Evolutionary conservation across 2,113 vertebrate genomes (phyloP).

Genomic region (Pterocles gutturalis): DNA sequence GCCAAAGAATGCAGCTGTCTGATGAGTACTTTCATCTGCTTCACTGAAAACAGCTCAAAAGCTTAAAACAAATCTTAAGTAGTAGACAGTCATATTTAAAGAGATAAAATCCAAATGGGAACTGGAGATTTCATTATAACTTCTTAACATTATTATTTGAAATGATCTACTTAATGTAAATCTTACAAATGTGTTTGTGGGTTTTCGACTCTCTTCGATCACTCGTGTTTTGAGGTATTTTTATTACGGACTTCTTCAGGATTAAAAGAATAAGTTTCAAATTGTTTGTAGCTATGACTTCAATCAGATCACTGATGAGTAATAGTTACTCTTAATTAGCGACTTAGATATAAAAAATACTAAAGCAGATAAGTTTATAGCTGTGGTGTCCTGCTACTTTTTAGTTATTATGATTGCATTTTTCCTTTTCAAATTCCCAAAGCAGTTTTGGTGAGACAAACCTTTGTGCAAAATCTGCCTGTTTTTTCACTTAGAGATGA

Average conservation of each 20-base stretch:
- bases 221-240: not conserved
- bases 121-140: not conserved
- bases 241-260: not conserved
- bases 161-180: not conserved
- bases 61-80: not conserved
- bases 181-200: not conserved
- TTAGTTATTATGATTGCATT: not conserved
- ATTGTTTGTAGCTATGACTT: not conserved
- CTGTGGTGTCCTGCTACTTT: not conserved
- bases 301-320: not conserved
- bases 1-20: not conserved
- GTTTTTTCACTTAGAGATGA: not conserved
- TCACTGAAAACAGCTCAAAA: not conserved
- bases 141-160: not conserved
- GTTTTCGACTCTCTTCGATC: not conserved
- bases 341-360: not conserved
- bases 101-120: not conserved
- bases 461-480: not conserved
- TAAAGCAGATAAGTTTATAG: not conserved
- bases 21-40: not conserved
- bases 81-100: not conserved
- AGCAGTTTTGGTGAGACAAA: not conserved
- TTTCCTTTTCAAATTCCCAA: not conserved
- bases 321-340: not conserved
- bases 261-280: not conserved